Evolutionary conservation across 2,797 vertebrate genomes (phyloP), one percentile per base, ranked within the genome.

Genomic region (Ciconia nigra): DNA sequence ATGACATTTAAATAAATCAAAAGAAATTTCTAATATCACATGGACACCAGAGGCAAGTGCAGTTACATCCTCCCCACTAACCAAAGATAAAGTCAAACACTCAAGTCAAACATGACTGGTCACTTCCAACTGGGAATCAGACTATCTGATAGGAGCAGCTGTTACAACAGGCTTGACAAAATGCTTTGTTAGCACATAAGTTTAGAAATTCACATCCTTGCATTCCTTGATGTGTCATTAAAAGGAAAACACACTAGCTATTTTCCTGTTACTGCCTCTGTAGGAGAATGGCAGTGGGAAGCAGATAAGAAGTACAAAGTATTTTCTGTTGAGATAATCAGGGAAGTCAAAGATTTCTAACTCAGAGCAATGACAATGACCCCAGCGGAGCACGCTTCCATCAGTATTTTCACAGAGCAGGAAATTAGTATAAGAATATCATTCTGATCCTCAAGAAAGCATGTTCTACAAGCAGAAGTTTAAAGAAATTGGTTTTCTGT

Each of bases 201-300:
- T 96, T 97, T 97, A 97, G 92, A 97, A 96, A 96, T 97, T 96
- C 93, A 96, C 95, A 97, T 97, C 91, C 96, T 97, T 93, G 52
- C 93, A 73, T 44, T 89, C 84, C 94, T 97, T 97, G 96, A 96
- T 97, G 95, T 98, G 47, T 66, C 78, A 72, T 52, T 83, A 84
- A 91, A 95, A 94, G 39, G 83, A 94, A 96, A 95, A 95, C 72
- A 85, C 11, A 61, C 47, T 2, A 66, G 44, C 52, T 93, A 82
- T 84, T 95, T 94, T 96, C 91, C 92, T 96, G 91, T 93, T 90
- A 58, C 78, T 94, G 70, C 66, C 88, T 78, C 78, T 81, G 84
- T 61, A 92, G 76, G 72, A 94, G 47, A 92, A 81, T 76, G 67
- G 84, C 72, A 94, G 87, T 61, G 90, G 95, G 92, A 97, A 97